A percentile compares a stretch with the other conserved stretches of the same genome.
Conservation (phyloP, 37 sponge, comb jelly and placozoan genomes). For the Eunapius fragilis region DNA sequence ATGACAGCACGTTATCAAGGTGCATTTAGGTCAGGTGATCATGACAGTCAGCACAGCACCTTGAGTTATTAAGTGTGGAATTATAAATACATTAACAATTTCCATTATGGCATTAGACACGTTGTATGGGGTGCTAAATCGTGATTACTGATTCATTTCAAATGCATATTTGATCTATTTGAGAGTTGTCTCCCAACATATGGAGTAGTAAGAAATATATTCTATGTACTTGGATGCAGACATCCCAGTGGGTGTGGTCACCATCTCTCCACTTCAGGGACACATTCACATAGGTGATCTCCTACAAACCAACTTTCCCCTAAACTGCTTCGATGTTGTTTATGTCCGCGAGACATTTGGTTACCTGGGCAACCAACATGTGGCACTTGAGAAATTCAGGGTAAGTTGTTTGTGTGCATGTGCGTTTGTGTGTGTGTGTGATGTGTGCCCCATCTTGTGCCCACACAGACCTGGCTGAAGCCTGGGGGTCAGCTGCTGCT, state of each 20-base stretch:
- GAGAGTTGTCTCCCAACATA: no score
- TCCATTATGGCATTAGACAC: no score
- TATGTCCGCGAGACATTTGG: slow-evolving; percentile 47
- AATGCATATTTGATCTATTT: no score
- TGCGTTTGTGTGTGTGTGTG: neutral
- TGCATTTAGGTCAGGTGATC: no score
- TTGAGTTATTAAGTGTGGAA: no score
- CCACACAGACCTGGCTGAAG: slow-evolving; percentile 53
- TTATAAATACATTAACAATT: no score
- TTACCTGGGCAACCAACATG: slow-evolving; percentile 33
- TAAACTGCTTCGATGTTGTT: slow-evolving; percentile 54
- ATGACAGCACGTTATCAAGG: no score
- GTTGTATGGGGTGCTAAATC: no score
- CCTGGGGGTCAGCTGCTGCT: slow-evolving; percentile 50
- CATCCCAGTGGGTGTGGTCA: neutral
- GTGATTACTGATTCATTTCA: no score
- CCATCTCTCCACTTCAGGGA: slow-evolving; percentile 8
- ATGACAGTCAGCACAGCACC: no score
- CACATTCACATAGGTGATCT: slow-evolving; percentile 57
- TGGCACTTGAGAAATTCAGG: slow-evolving; percentile 23
- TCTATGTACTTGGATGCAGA: neutral
- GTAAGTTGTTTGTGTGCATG: neutral
- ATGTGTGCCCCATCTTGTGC: neutral
- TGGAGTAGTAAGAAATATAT: no score
- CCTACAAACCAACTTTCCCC: slow-evolving; percentile 13